phyloP scores from a whole-genome alignment of 2,797 vertebrate species.

The Botia almorhae region DNA sequence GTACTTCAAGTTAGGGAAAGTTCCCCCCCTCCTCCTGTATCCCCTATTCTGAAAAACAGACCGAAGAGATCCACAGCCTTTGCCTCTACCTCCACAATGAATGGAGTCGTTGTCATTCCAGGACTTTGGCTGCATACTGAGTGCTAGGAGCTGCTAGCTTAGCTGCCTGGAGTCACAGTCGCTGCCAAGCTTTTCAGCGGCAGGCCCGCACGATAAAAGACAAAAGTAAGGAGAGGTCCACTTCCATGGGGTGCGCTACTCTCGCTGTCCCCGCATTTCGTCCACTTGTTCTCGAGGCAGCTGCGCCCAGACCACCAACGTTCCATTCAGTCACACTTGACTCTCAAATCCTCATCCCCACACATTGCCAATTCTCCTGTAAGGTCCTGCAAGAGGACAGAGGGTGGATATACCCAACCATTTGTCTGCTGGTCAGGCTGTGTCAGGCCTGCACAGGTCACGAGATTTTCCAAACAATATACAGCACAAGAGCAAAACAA shows the following conservation, averaged over 20 bases:
- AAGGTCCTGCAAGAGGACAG: conserved; percentile 48
- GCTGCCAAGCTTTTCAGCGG: conserved; percentile 59
- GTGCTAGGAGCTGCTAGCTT: conserved; percentile 75
- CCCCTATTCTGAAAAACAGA: conserved; percentile 60
- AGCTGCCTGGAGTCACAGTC: conserved; percentile 72
- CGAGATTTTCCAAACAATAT: conserved; percentile 41
- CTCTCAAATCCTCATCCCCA: conserved; percentile 81
- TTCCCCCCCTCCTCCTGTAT: conserved; percentile 50
- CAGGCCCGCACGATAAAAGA: conserved; percentile 53
- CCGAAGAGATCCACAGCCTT: conserved; percentile 79
- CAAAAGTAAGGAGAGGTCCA: conserved; percentile 53
- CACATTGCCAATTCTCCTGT: conserved; percentile 75
- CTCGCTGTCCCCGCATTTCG: conserved; percentile 75
- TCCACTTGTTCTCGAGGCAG: conserved; percentile 80
- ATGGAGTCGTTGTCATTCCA: conserved; percentile 82
- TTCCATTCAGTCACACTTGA: conserved; percentile 82
- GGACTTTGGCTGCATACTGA: conserved; percentile 84
- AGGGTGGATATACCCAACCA: conserved; percentile 43
- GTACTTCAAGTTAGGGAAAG: conserved; percentile 57
- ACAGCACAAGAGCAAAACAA: conserved; percentile 23
- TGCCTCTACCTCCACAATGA: conserved; percentile 80
- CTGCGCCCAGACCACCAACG: conserved; percentile 83
- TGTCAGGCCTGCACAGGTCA: conserved; percentile 26
- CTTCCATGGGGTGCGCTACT: conserved; percentile 59
- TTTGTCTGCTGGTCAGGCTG: conserved; percentile 45